Percentiles rank a stretch among this genome's conserved stretches.
These are phyloP conservation scores for Caradrina clavipalpis DNA, from an alignment of 2,888 invertebrate species.

Conservation along the genomic window DNA sequence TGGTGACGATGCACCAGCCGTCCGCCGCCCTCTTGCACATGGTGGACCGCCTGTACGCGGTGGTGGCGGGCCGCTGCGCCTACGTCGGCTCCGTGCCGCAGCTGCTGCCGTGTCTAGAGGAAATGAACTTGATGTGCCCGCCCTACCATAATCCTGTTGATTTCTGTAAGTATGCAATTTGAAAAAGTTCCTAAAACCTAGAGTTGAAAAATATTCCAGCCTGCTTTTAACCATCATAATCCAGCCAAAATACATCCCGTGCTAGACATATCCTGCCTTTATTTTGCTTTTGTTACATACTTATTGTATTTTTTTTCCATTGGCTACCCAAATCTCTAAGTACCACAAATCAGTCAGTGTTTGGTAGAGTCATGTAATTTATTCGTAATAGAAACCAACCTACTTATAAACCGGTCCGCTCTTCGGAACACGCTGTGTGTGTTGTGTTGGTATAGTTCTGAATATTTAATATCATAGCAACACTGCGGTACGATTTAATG, in stretches of 20 bases:
- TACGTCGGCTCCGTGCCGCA: conserved; percentile 95
- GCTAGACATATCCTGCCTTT: too few species aligned
- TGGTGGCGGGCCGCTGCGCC: conserved; percentile 95
- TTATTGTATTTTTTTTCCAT: background rate
- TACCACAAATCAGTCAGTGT: background rate
- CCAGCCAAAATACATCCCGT: too few species aligned
- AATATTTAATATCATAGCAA: conserved; percentile 25
- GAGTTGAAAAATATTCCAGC: too few species aligned
- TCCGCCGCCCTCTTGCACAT: conserved; percentile 96
- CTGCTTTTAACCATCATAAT: too few species aligned
- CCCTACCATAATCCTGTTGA: conserved; percentile 98
- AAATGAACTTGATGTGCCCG: conserved; percentile 94
- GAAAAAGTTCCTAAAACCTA: too few species aligned
- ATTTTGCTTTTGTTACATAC: background rate
- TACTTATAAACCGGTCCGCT: conserved; percentile 33
- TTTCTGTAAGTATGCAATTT: conserved; percentile 92
- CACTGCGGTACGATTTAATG: background rate
- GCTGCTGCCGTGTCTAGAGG: conserved; percentile 94
- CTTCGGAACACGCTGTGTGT: conserved; percentile 7
- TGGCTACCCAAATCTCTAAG: background rate
- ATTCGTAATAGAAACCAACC: conserved; percentile 19
- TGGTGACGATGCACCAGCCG: conserved; percentile 98
- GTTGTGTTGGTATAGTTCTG: background rate
- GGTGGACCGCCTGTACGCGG: conserved; percentile 97
- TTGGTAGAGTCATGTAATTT: conserved; percentile 10